A percentile compares a stretch with the other conserved stretches of the same genome.
phyloP scores from a whole-genome alignment of 2,888 invertebrate species.

The Atethmia centrago region DNA sequence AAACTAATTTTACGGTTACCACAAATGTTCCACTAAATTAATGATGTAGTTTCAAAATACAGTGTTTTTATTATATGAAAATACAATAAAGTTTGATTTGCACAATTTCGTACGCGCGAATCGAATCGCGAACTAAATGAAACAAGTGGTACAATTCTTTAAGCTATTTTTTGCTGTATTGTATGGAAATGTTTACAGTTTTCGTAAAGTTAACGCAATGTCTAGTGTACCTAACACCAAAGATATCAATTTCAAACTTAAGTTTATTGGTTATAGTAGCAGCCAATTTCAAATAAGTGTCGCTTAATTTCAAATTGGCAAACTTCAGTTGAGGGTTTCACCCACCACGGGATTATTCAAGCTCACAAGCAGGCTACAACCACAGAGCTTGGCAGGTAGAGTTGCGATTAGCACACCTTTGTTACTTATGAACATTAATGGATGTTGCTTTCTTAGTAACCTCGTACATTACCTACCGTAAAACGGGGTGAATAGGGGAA shows the following conservation, averaged over 20 bases:
- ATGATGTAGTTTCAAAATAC: slow-evolving; percentile 28
- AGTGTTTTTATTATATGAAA: slow-evolving; percentile 40
- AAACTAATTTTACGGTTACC: slow-evolving; percentile 56
- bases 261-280: neutral
- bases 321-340: neutral
- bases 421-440: neutral
- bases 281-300: neutral
- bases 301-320: neutral
- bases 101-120: slow-evolving; percentile 39
- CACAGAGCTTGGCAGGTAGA: neutral
- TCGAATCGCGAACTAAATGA: slow-evolving; percentile 43
- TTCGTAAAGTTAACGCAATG: slow-evolving; percentile 42
- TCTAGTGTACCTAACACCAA: neutral
- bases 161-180: slow-evolving; percentile 30
- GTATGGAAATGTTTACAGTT: slow-evolving; percentile 31
- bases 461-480: too few relatives aligned
- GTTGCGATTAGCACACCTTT: neutral
- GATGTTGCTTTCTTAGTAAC: too few relatives aligned
- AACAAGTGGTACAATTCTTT: slow-evolving; percentile 35
- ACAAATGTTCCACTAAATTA: slow-evolving; percentile 41
- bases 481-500: too few relatives aligned
- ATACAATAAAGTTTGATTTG: slow-evolving; percentile 34
- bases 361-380: neutral
- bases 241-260: neutral
- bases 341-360: neutral